Base-by-base conservation (phyloP, 2,113 vertebrate species). In the Galbula dea region DNA sequence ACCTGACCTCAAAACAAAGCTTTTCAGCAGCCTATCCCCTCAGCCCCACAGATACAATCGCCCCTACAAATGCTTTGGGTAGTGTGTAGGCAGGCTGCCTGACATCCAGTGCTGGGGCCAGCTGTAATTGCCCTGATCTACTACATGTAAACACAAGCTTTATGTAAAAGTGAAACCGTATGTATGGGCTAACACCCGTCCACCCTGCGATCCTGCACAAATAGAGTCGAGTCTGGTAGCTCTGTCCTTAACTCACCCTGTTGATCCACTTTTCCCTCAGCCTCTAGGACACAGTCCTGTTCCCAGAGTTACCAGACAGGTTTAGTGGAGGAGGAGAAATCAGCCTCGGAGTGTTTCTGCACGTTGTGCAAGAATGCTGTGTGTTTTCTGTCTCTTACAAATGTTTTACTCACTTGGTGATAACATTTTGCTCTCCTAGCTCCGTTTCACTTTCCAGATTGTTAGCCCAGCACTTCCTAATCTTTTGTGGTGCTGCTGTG, bases 211-310 rank as follows among this genome's bases (percentile, higher is more conserved):
- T 89, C 88, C 86, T 66, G 18, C 82, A 52, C 73, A 66, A 90
- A 57, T 15, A 57, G 21, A 49, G 59, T 17, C 0, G 4, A 78
- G 65, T 24, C 74, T 67, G 17, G 62, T n/a, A 46, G 88, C 83
- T 73, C 59, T 96, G 96, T 95, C 96, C 96, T 96, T 41, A 89
- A 41, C 67, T 96, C 90, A 96, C 95, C 94, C 93, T 57, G 76
- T 45, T 91, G 91, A 95, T 91, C 83, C 74, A 73, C 93, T 81
- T 85, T 83, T 95, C 88, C 71, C 15, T 30, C 51, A 89, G 81
- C 69, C 63, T 58, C 14, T 30, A 11, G 4, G 7, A 55, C 6
- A 1, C 19, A 11, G 77, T 68, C 43, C n/a, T 36, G 36, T 67
- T 74, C 93, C 74, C 6, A 5, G 83, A 91, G 89, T 91, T 68